Base-by-base conservation (phyloP, 2,113 vertebrate genomes). In the Microcebus murinus region DNA sequence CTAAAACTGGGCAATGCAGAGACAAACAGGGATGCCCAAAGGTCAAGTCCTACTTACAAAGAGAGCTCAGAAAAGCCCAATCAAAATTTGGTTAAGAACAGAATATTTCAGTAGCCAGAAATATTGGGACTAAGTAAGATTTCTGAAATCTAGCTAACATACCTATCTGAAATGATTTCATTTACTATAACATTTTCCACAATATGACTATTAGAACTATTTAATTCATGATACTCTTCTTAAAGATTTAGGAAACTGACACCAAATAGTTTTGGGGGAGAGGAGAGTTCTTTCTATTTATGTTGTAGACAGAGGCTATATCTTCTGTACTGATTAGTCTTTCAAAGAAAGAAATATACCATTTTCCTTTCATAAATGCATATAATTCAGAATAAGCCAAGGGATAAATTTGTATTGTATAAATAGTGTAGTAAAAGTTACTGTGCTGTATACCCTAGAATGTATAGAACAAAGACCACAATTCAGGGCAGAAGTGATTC, bases 331-430 rank as follows among this genome's bases (percentile, higher is more conserved):
- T n/a, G n/a, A 77, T 86, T 55, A 52, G 18, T 87, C 31, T 42
- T 91, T 95, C 55, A 63, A 71, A 95, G n/a, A 80, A 63, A 92
- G 57, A 20, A 88, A 71, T 73, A 17, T 21, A 31, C 42, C n/a
- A 76, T 91, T 91, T 94, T 88, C 79, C 52, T 12, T 55, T 48
- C 70, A 70, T 6, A 96, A 42, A 34, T 27, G 0, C n/a, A 36
- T 79, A 3, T 45, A 52, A 57, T 82, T 79, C 48, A 45, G 27
- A 67, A 73, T 55, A 90, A 70, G 2, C 36, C 17, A 71, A 63
- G 31, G 34, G 77, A 73, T 67, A 70, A 36, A 93, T 87, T 45
- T 87, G n/a, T 52, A 70, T 27, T 39, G 6, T 39, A 4, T 73
- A 90, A 80, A 79, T 34, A 11, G 11, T 42, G 2, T 17, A 10